phyloP scores from a whole-genome alignment of 1,140 invertebrate genomes.

The Drosophila sturtevanti region DNA sequence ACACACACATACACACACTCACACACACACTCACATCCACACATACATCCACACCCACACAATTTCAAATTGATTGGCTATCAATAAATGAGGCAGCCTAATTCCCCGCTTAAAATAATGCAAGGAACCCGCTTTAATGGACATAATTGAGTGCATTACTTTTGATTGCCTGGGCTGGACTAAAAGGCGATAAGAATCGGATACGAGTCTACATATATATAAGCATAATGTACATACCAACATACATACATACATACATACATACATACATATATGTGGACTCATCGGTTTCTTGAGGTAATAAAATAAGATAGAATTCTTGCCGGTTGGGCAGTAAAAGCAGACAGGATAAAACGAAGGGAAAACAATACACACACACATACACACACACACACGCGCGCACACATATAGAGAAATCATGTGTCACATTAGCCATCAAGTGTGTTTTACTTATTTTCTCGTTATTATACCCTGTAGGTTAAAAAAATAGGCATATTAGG shows the following conservation, averaged over 20 bases:
- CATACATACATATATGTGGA: background rate
- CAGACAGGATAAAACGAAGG: slow-evolving; percentile 1
- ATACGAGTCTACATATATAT: background rate
- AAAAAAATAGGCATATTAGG: no score
- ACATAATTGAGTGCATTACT: slow-evolving; percentile 78
- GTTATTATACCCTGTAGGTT: background rate
- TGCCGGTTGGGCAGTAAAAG: slow-evolving; percentile 39
- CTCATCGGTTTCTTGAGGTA: slow-evolving; percentile 20
- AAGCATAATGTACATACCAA: no score
- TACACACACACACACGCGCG: background rate
- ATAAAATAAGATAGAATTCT: slow-evolving; percentile 68
- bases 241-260: background rate
- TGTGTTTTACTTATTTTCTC: background rate
- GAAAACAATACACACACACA: background rate
- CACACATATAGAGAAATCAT: background rate
- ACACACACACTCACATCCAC: background rate
- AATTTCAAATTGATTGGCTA: slow-evolving; percentile 12
- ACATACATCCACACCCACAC: background rate
- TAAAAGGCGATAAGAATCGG: slow-evolving; percentile 39
- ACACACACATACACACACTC: background rate
- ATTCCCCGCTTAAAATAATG: slow-evolving; percentile 1
- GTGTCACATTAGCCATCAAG: slow-evolving; percentile 1
- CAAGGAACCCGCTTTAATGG: slow-evolving; percentile 44
- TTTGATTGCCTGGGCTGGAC: slow-evolving; percentile 59
- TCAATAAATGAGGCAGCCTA: slow-evolving; percentile 5